Percentiles rank a stretch among this genome's conserved stretches.
Evolutionary conservation across 1,140 invertebrate species (phyloP).

Genomic region (Euura saliciscinereae): DNA sequence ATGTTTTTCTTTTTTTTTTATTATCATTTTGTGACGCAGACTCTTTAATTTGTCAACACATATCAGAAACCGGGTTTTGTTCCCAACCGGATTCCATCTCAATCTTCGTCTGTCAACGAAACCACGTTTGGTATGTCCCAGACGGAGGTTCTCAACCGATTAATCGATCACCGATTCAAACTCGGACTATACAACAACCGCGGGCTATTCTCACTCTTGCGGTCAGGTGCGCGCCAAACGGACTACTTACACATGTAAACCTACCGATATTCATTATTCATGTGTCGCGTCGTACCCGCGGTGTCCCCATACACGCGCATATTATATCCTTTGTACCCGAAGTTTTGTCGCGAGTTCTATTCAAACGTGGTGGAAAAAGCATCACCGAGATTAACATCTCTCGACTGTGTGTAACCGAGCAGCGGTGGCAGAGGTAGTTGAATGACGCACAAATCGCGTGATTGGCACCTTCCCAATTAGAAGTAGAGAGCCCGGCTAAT

Average conservation of each 20-base stretch:
- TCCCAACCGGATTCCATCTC: constrained; percentile 49
- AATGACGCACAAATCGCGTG: constrained; percentile 8
- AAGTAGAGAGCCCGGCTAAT: constrained; percentile 6
- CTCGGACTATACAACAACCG: not conserved
- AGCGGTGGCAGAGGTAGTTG: not conserved
- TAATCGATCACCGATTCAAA: not conserved
- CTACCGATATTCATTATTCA: not conserved
- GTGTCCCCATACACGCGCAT: not conserved
- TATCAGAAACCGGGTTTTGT: constrained; percentile 44
- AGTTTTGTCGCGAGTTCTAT: not conserved
- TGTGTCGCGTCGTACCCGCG: not conserved
- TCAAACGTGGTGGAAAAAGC: not conserved
- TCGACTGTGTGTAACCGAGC: not conserved
- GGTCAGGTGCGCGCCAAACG: not conserved
- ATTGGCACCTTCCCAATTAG: constrained; percentile 14
- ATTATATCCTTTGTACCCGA: not conserved
- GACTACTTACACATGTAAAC: not conserved
- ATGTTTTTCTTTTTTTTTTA: constrained; percentile 11
- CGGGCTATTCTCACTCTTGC: not conserved
- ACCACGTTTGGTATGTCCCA: not conserved
- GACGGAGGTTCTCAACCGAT: not conserved
- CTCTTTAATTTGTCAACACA: constrained; percentile 49
- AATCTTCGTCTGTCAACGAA: constrained; percentile 34
- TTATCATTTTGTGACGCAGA: constrained; percentile 23
- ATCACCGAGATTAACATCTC: not conserved